Base-by-base conservation (phyloP, 2,113 vertebrate species). In the Melanerpes aurifrons region DNA sequence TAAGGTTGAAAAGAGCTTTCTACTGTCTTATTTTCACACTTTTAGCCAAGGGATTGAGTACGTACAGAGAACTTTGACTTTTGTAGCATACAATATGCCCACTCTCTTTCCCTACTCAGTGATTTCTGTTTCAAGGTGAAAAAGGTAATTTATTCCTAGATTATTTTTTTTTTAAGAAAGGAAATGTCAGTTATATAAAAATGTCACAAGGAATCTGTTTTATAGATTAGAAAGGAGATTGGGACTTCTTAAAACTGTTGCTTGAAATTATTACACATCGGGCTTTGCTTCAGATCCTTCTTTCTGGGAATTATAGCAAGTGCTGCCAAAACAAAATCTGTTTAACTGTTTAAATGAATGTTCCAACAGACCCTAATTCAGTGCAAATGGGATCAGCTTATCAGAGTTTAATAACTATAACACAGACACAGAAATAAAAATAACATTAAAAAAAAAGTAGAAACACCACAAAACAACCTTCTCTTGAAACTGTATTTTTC, bases 311-410 rank as follows among this genome's bases (percentile, higher is more conserved):
- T 86, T 75, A 57, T 3, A 35, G 63, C 2, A 2, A 37, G 63
- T 61, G n/a, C 64, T 95, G 93, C 74, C 92, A 96, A 94, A 96
- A 83, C 32, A 91, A 75, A 90, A 89, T 89, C 82, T 88, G 91
- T 82, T 96, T 86, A 91, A 94, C 87, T 87, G 15, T 89, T 96
- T 90, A 94, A 86, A 64, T 72, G 57, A 62, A 61, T 82, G 84
- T 87, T 88, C 68, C 40, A 94, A n/a, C 13, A 72, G 73, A 80
- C 50, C 21, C 61, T 71, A 88, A 80, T 88, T 95, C 93, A 93
- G 79, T 78, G 66, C 82, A 96, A 94, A 92, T 47, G n/a, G 84
- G 62, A 92, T 91, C 75, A 86, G 80, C 75, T 92, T 93, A 92
- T 94, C 78, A 62, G 57, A 69, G 26, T 50, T 94, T 92, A 96